Conservation (phyloP, 30 jellyfish, hydroid and myxozoan genomes). For the Phacellophora camtschatica region DNA sequence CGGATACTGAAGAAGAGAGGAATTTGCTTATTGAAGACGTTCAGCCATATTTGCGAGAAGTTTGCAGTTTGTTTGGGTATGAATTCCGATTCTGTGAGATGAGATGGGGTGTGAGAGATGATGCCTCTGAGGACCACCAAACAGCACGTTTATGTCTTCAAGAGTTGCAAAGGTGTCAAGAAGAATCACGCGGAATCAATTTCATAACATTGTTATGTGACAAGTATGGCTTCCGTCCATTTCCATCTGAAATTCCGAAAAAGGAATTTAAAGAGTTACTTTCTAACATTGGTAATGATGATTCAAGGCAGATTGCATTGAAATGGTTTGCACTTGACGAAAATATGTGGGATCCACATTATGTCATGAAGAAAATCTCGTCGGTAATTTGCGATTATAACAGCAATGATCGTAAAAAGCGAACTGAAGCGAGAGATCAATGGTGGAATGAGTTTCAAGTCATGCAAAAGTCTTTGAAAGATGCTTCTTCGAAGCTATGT, state of each 20-base stretch:
- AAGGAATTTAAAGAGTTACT: constrained; percentile 19
- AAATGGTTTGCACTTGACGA: constrained; percentile 26
- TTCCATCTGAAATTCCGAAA: constrained; percentile 23
- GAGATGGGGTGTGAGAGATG: constrained; percentile 61
- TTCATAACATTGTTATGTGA: constrained; percentile 27
- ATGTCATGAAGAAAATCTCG: constrained; percentile 26
- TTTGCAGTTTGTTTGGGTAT: constrained; percentile 43
- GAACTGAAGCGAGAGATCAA: constrained; percentile 18
- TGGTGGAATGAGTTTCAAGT: constrained; percentile 46
- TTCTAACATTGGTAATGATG: background rate
- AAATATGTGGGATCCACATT: background rate
- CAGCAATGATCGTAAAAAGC: background rate
- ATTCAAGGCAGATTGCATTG: background rate
- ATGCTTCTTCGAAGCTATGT: background rate
- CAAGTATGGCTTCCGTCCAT: constrained; percentile 36
- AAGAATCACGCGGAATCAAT: constrained; percentile 36
- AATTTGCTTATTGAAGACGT: constrained; percentile 40
- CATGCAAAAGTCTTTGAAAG: constrained; percentile 17
- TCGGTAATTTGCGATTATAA: background rate
- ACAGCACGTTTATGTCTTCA: constrained; percentile 28
- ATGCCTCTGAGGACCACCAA: constrained; percentile 50
- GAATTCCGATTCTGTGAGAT: constrained; percentile 49
- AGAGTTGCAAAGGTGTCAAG: constrained; percentile 32
- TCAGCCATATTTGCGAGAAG: constrained; percentile 49
- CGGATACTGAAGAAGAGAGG: constrained; percentile 43